Conservation (phyloP, 2,113 vertebrate species). For the Archilochus colubris region DNA sequence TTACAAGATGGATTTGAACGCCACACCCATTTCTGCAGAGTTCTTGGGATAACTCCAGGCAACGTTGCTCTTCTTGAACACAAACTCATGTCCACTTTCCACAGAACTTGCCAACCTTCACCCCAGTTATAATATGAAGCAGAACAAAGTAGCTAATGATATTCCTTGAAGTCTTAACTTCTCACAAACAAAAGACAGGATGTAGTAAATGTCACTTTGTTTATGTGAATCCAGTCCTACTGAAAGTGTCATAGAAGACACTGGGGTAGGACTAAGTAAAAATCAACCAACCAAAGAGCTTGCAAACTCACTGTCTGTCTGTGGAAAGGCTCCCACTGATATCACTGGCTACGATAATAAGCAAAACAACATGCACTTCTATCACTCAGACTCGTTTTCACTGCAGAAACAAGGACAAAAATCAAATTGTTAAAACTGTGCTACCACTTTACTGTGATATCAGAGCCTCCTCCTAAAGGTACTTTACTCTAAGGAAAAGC, state of each 20-base stretch:
- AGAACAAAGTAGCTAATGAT: conserved; percentile 50
- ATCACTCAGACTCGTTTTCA: conserved; percentile 29
- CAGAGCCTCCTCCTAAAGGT: not conserved
- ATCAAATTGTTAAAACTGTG: conserved; percentile 12
- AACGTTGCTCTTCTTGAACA: conserved; percentile 89
- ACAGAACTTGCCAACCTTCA: conserved; percentile 41
- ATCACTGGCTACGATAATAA: conserved; percentile 77
- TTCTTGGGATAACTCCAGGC: conserved; percentile 88
- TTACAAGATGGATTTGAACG: conserved; percentile 7
- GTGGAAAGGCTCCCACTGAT: conserved; percentile 80
- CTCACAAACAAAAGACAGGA: conserved; percentile 56
- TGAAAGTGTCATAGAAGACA: conserved; percentile 77
- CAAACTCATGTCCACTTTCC: conserved; percentile 86
- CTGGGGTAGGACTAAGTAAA: conserved; percentile 73
- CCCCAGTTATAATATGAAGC: conserved; percentile 50
- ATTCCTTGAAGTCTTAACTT: conserved; percentile 45
- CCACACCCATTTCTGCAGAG: conserved; percentile 91
- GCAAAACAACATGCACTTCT: conserved; percentile 70
- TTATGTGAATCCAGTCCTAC: conserved; percentile 67
- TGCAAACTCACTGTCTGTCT: conserved; percentile 87
- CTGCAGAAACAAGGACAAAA: not conserved
- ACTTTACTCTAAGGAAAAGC: not conserved
- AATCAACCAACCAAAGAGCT: conserved; percentile 74
- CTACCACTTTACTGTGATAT: conserved; percentile 43
- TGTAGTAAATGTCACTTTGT: conserved; percentile 60